These are phyloP conservation scores for Paracanthobrama guichenoti DNA, from an alignment of 2,113 vertebrate genomes.

Conservation along the genomic window DNA sequence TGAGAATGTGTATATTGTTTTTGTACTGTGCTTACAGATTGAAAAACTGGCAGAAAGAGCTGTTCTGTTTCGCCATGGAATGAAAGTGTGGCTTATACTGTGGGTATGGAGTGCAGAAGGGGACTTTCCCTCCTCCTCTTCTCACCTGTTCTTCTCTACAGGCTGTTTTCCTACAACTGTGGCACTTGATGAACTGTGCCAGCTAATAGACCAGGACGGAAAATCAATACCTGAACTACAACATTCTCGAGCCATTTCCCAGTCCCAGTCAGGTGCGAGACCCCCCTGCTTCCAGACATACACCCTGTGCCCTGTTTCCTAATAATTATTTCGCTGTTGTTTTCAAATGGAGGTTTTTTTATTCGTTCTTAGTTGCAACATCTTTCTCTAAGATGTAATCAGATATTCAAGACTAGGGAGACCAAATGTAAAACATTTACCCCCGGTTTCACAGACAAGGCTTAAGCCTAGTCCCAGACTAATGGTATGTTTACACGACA, in stretches of 20 bases:
- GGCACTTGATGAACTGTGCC: conserved; percentile 32
- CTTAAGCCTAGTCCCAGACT: too few relatives aligned
- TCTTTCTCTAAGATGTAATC: neutral
- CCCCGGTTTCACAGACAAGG: too few relatives aligned
- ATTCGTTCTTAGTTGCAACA: neutral
- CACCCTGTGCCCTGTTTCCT: neutral
- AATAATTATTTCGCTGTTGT: neutral
- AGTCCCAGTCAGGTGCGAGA: neutral
- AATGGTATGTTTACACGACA: too few relatives aligned
- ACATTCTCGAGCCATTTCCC: conserved; percentile 16
- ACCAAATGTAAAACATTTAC: neutral
- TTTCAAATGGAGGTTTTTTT: neutral
- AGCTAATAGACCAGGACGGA: conserved; percentile 26
- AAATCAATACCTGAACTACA: conserved; percentile 46
- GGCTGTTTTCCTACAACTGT: conserved; percentile 4
- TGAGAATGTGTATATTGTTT: neutral
- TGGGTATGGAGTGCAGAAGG: too few relatives aligned
- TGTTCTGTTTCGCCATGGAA: neutral
- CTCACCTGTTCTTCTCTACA: conserved; percentile 1
- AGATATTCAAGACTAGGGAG: neutral
- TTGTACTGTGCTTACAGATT: neutral
- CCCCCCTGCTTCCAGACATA: neutral
- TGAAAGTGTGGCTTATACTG: neutral
- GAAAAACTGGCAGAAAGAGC: neutral
- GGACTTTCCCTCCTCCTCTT: neutral